A percentile compares a stretch with the other conserved stretches of the same genome.
phyloP scores from a whole-genome alignment of 2,113 vertebrate species.

The Tyto alba region DNA sequence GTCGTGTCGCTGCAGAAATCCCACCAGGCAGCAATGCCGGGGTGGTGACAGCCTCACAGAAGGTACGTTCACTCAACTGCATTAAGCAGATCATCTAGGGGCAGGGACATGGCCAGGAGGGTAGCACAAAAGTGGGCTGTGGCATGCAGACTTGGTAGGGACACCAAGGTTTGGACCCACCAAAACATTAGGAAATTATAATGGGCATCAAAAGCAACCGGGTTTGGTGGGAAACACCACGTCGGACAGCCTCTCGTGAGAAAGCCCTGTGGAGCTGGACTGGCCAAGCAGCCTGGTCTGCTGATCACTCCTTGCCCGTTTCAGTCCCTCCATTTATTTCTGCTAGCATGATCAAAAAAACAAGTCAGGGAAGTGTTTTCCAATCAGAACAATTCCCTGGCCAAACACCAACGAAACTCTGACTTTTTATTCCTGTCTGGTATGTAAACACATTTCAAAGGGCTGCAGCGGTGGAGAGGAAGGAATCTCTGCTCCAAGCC shows the following conservation, averaged over 20 bases:
- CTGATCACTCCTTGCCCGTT: accelerated
- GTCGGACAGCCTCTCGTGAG: accelerated
- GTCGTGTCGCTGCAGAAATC: neutral
- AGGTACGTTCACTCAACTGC: accelerated
- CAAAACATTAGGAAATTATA: neutral
- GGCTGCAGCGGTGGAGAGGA: neutral
- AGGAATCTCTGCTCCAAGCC: neutral
- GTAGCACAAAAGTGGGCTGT: neutral
- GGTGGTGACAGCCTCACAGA: neutral
- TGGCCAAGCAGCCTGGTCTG: neutral
- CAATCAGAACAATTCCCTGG: neutral
- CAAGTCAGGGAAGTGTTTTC: neutral
- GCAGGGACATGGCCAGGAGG: neutral
- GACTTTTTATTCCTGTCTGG: neutral
- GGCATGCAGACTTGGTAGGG: neutral
- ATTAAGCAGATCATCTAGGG: neutral
- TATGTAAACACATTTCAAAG: constrained; percentile 16
- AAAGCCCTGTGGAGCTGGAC: neutral
- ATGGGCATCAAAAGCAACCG: neutral
- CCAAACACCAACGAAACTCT: neutral
- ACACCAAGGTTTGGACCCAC: no score
- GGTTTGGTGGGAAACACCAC: accelerated
- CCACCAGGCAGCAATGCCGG: neutral
- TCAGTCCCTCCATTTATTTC: neutral
- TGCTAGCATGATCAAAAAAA: neutral